Evolutionary conservation across 2,797 vertebrate genomes (phyloP).

Genomic region (Chiroxiphia lanceolata): DNA sequence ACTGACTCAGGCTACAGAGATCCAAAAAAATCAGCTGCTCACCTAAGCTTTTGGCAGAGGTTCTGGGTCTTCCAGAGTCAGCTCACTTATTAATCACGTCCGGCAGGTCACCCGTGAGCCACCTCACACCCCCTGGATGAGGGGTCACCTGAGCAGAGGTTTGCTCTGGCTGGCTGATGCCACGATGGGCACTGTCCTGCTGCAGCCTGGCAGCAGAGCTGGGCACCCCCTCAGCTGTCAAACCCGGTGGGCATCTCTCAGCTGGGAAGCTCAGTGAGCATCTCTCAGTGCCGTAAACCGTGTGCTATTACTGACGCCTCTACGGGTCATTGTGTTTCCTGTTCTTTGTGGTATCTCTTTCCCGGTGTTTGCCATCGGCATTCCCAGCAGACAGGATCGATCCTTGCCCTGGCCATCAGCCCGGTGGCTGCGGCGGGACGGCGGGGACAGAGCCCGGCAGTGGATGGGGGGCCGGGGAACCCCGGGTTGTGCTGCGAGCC

Average conservation of each 20-base stretch:
- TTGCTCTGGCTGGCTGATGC: neutral
- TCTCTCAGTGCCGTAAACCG: neutral
- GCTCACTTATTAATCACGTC: neutral
- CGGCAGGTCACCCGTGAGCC: neutral
- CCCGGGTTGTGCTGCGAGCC: neutral
- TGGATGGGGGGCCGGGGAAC: neutral
- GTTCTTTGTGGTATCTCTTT: rapidly evolving
- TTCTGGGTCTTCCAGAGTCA: neutral
- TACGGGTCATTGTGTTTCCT: rapidly evolving
- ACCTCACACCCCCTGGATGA: neutral
- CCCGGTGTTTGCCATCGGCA: neutral
- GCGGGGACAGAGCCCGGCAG: neutral
- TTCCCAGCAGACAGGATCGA: neutral
- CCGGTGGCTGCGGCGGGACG: neutral
- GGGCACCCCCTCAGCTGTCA: neutral
- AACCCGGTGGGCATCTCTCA: neutral
- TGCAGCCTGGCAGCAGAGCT: neutral
- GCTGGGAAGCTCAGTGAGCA: neutral
- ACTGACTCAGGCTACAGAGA: neutral
- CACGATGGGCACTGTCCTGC: rapidly evolving
- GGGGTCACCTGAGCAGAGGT: neutral
- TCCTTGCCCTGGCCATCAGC: neutral
- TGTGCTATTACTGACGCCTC: rapidly evolving
- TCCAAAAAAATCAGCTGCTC: neutral
- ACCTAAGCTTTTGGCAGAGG: rapidly evolving